phyloP scores from a whole-genome alignment of 2,113 vertebrate genomes.

The Cygnus atratus region DNA sequence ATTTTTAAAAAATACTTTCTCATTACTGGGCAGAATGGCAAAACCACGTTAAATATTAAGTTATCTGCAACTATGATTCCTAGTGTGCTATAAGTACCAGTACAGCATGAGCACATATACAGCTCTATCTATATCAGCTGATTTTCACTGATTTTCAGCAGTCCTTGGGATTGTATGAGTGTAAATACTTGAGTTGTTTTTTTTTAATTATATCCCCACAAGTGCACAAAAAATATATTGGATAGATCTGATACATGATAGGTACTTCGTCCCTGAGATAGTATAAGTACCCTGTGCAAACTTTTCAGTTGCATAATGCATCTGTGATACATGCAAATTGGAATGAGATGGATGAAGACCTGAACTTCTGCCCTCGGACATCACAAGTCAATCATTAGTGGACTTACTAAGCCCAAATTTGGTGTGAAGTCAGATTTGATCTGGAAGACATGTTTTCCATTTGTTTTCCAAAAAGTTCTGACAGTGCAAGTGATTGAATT shows the following conservation, averaged over 20 bases:
- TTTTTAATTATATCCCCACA: background rate
- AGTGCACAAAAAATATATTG: background rate
- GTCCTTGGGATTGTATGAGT: background rate
- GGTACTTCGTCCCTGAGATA: background rate
- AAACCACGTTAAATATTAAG: conserved; percentile 31
- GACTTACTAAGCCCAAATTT: background rate
- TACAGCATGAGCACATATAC: background rate
- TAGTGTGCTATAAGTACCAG: background rate
- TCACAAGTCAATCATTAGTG: background rate
- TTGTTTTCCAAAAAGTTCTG: background rate
- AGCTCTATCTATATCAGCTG: background rate
- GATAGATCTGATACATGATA: background rate
- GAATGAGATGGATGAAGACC: background rate
- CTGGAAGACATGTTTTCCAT: background rate
- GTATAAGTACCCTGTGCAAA: background rate
- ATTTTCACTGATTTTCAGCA: background rate
- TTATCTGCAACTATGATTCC: background rate
- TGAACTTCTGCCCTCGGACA: background rate
- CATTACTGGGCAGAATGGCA: background rate
- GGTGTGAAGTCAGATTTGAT: background rate
- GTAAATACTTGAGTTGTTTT: background rate
- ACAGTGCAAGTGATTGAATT: background rate
- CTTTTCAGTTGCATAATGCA: background rate
- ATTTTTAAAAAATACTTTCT: background rate
- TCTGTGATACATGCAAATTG: background rate